phyloP scores from a whole-genome alignment of 2,113 vertebrate species.

The Boulengeromyrus knoepffleri region DNA sequence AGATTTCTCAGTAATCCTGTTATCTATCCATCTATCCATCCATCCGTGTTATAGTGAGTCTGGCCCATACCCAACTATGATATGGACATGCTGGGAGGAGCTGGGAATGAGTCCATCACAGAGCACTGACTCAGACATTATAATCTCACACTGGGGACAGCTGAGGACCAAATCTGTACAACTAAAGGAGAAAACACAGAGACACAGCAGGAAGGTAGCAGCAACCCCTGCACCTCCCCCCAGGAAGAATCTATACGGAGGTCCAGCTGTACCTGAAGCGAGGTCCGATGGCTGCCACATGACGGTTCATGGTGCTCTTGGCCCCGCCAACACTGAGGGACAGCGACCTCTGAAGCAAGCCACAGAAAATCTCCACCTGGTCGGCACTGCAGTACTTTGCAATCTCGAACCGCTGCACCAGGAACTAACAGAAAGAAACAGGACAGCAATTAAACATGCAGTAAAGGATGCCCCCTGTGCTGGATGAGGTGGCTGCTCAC shows the following conservation, averaged over 20 bases:
- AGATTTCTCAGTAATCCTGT: too few relatives aligned
- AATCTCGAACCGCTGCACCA: too few relatives aligned
- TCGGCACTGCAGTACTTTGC: constrained; percentile 92
- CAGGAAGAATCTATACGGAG: background rate
- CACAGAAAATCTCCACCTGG: constrained; percentile 95
- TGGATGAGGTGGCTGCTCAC: background rate
- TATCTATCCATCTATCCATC: background rate
- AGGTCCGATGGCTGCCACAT: constrained; percentile 91
- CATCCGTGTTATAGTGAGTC: background rate
- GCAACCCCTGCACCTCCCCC: background rate
- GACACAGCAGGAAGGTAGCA: too few relatives aligned
- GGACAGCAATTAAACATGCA: background rate
- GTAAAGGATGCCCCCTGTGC: too few relatives aligned
- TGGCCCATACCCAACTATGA: background rate
- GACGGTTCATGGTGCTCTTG: constrained; percentile 82
- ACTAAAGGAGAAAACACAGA: background rate
- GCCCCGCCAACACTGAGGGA: constrained; percentile 82
- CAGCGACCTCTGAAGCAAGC: constrained; percentile 84
- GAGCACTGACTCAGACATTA: background rate
- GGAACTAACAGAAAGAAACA: background rate
- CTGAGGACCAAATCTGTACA: background rate
- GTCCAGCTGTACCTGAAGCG: constrained; percentile 76
- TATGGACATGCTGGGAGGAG: background rate
- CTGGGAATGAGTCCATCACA: background rate
- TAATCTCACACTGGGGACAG: background rate